Evolutionary conservation across 2,113 vertebrate genomes (phyloP).

Genomic region (Pleuronectes platessa): DNA sequence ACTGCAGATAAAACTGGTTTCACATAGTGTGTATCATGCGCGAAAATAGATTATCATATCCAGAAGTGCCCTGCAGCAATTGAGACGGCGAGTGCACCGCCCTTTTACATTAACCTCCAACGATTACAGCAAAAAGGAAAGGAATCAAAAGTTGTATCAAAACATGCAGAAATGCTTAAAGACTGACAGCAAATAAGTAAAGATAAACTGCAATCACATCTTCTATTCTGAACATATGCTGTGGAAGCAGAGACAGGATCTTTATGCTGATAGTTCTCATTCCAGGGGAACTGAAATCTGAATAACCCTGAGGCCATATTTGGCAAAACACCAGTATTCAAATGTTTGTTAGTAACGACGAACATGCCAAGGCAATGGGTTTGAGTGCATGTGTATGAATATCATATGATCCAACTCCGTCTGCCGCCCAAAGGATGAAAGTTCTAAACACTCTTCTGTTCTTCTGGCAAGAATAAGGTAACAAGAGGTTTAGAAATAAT

Average conservation of each 20-base stretch:
- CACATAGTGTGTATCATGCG: neutral
- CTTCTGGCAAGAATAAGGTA: neutral
- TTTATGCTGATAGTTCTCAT: slow-evolving; percentile 20
- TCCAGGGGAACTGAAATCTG: slow-evolving; percentile 44
- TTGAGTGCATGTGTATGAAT: neutral
- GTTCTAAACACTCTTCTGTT: neutral
- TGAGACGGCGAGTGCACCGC: neutral
- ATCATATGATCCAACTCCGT: neutral
- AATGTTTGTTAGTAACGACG: slow-evolving; percentile 18
- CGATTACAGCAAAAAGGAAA: slow-evolving; percentile 5
- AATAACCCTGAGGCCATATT: slow-evolving; percentile 34
- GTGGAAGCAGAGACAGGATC: slow-evolving; percentile 16
- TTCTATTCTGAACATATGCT: slow-evolving; percentile 23
- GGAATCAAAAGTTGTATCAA: too few species aligned
- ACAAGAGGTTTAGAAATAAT: slow-evolving; percentile 11
- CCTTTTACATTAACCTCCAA: slow-evolving; percentile 21
- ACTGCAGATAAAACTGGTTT: slow-evolving; percentile 18
- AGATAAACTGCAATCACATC: slow-evolving; percentile 24
- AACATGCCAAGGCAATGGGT: neutral
- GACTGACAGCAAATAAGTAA: slow-evolving; percentile 22
- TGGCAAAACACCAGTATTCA: slow-evolving; percentile 34
- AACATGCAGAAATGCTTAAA: slow-evolving; percentile 2
- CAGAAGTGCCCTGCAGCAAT: slow-evolving; percentile 5
- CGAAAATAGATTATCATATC: slow-evolving; percentile 8
- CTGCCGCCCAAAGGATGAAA: neutral